phyloP scores from a whole-genome alignment of 2,888 invertebrate genomes.

The Eupithecia abbreviata region DNA sequence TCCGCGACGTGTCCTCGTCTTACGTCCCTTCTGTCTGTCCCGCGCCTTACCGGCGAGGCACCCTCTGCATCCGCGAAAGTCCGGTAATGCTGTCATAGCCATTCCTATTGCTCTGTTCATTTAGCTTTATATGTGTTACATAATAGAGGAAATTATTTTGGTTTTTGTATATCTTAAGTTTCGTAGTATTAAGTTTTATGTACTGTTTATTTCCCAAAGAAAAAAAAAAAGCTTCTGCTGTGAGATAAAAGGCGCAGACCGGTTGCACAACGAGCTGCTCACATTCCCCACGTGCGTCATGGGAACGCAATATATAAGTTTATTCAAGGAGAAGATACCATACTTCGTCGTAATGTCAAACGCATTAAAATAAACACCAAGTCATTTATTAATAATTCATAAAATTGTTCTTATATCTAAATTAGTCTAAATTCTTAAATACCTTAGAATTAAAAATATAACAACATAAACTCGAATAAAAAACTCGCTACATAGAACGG shows the following conservation, averaged over 20 bases:
- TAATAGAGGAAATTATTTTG: too few relatives aligned
- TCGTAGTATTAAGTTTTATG: too few relatives aligned
- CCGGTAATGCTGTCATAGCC: too few relatives aligned
- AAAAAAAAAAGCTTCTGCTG: too few relatives aligned
- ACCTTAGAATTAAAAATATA: not conserved
- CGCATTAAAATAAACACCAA: not conserved
- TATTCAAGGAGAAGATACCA: not conserved
- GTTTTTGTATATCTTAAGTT: too few relatives aligned
- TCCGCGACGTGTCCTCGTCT: too few relatives aligned
- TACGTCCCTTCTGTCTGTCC: too few relatives aligned
- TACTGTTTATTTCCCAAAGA: too few relatives aligned
- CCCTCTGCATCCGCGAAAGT: too few relatives aligned
- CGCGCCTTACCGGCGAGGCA: too few relatives aligned
- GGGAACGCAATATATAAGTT: not conserved
- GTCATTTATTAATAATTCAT: not conserved
- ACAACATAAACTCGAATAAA: not conserved
- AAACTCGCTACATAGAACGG: not conserved
- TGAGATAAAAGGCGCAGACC: not conserved
- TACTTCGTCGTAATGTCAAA: not conserved
- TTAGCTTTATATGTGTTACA: too few relatives aligned
- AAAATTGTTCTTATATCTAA: not conserved
- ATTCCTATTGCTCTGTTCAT: too few relatives aligned
- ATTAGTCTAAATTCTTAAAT: constrained; percentile 5
- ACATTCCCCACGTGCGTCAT: not conserved
- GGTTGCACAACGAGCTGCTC: not conserved